Evolutionary conservation across 2,888 invertebrate species (phyloP), one percentile per base, ranked within the genome.

Genomic region (Zygogramma bicolorata): DNA sequence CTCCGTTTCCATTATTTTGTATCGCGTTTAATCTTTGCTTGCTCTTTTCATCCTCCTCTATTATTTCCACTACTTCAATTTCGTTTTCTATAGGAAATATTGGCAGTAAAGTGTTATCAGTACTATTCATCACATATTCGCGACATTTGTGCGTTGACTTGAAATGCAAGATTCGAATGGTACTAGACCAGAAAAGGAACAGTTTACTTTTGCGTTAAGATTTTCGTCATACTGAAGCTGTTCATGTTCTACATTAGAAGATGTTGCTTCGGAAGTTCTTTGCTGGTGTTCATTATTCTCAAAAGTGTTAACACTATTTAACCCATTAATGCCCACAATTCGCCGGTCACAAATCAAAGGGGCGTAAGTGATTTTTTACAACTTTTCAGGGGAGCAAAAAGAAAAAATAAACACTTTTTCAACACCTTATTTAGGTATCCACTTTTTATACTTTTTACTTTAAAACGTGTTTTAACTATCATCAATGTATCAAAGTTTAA

Each of bases 1-100:
- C 29, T 18, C 58, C 29, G 15, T 58, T 15, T 58, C 3, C 58
- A 58, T 15, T 58, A 58, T 58, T 58, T 58, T 4, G 58, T 58
- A 57, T 58, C n/a, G 27, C 22, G 58, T 25, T 58, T 58, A 13
- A 25, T 58, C n/a, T 0, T 25, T 58, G n/a, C 58, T 29, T 58
- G 34, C 0, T 34, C 7, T 34, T 1, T 31, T 8, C 1, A 1
- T 31, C 58, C 2, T 22, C 15, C 58, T 58, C 58, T 13, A 22
- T 58, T 58, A 58, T 58, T 58, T 58, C 58, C 58, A 25, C 58
- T 58, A 58, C 57, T 18, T 57, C 27, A 57, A 57, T 57, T 57
- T 22, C 22, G 22, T 57, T 57, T 57, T 57, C 57, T 57, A 22
- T 25, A 57, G 57, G 22, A 57, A 18, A 57, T 25, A 57, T 0